Base-by-base conservation (phyloP, 2,797 vertebrate genomes). In the Potorous gilbertii region DNA sequence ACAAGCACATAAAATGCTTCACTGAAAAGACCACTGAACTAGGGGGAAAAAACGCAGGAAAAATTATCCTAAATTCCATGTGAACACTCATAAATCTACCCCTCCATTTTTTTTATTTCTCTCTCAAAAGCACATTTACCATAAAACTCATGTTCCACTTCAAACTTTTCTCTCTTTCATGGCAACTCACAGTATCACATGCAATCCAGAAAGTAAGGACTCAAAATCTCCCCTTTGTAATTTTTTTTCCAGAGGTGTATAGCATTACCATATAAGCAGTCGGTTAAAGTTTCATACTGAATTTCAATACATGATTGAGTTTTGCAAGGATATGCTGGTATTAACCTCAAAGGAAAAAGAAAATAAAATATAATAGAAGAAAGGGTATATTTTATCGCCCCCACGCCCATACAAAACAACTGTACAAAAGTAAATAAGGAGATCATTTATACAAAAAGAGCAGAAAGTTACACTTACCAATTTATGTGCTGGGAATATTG, bases 1-100 rank as follows among this genome's bases (percentile, higher is more conserved):
- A 98, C 97, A 98, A 98, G 97, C 98, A 97, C 98, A 98, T 99
- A 98, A 98, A 99, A 98, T 21, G 98, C 98, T 98, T 98, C 98
- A 98, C 98, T 98, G 98, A 98, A 98, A 98, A 97, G 92, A 95
- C 97, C 98, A 97, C 97, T 97, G 98, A 98, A 96, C 98, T 98
- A 98, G 98, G 40, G 31, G n/a, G 5, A 74, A 98, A 98, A 98
- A 98, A 98, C 98, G 98, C 98, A 98, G 97, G 95, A 97, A 98
- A 98, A 98, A 98, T 98, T 98, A 97, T 98, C 97, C 97, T 97
- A 97, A 98, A 98, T 98, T 98, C 98, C 98, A 98, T 91, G 96
- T 98, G 98, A 98, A 95, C 97, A 95, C 98, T 98, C 98, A 98
- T 98, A 98, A 98, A 98, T 98, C 98, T 97, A 91, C n/a, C 54